Percentiles rank a stretch among this genome's conserved stretches.
Evolutionary conservation across 2,113 vertebrate species (phyloP).

Genomic region (Hemicordylus capensis): DNA sequence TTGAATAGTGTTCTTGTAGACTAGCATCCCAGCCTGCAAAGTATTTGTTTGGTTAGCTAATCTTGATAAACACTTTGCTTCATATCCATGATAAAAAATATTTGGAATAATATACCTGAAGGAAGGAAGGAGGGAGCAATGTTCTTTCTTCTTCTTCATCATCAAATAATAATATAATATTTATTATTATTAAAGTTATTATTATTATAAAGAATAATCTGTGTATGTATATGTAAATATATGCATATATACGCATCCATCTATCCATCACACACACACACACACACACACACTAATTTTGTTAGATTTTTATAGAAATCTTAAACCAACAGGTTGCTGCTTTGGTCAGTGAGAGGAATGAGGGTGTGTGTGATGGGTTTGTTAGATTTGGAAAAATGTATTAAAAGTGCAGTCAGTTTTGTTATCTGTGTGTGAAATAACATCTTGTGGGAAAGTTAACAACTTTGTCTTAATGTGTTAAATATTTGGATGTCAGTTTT

Average conservation of each 20-base stretch:
- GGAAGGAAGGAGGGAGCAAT: constrained; percentile 40
- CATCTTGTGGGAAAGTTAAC: constrained; percentile 52
- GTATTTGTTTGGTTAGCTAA: constrained; percentile 14
- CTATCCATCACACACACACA: constrained; percentile 32
- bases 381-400: constrained; percentile 62
- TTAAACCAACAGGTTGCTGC: constrained; percentile 56
- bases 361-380: constrained; percentile 61
- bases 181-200: no score
- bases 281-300: constrained; percentile 33
- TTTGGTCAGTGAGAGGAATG: constrained; percentile 66
- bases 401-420: constrained; percentile 60
- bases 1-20: constrained; percentile 42
- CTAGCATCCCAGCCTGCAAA: constrained; percentile 32
- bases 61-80: constrained; percentile 37
- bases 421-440: constrained; percentile 64
- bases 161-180: no score
- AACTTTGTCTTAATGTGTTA: constrained; percentile 61
- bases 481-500: constrained; percentile 64
- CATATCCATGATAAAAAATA: constrained; percentile 23
- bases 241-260: background rate
- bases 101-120: constrained; percentile 43
- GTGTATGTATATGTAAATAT: background rate
- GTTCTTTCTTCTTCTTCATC: constrained; percentile 35
- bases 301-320: constrained; percentile 37
- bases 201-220: no score